Evolutionary conservation across 2,113 vertebrate genomes (phyloP).

Genomic region (Dasypus novemcinctus): DNA sequence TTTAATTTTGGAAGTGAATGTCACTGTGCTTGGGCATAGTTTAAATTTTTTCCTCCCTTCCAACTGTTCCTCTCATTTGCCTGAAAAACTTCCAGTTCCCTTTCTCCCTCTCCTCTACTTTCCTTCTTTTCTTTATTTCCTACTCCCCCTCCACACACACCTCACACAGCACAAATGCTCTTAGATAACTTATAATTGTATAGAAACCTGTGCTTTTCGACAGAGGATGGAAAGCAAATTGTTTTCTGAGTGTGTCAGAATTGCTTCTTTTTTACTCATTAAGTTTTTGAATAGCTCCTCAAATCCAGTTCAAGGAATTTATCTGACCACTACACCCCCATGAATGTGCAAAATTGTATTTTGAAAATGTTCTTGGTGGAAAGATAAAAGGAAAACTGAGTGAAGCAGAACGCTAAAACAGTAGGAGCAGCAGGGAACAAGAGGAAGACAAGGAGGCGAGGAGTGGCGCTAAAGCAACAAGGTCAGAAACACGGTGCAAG

Average conservation of each 20-base stretch:
- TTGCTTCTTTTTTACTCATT: background rate
- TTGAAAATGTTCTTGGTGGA: background rate
- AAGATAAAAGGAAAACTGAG: background rate
- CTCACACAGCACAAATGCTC: background rate
- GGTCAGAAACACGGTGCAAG: background rate
- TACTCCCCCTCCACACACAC: background rate
- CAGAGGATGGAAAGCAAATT: background rate
- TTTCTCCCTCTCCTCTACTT: background rate
- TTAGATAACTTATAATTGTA: background rate
- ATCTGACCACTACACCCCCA: background rate
- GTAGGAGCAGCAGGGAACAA: background rate
- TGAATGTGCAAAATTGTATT: background rate
- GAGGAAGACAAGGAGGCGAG: background rate
- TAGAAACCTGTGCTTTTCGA: background rate
- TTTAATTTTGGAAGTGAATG: conserved; percentile 65
- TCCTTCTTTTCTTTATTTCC: background rate
- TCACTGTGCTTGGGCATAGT: conserved; percentile 48
- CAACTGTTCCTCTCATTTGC: conserved; percentile 63
- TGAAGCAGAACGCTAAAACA: background rate
- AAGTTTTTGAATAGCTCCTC: background rate
- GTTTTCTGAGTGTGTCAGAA: background rate
- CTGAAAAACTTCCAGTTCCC: conserved; percentile 14
- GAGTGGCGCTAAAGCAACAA: background rate
- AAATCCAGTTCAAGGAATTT: background rate
- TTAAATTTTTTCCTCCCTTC: conserved; percentile 70